A percentile compares a stretch with the other conserved stretches of the same genome.
Evolutionary conservation across 2,113 vertebrate genomes (phyloP).

Genomic region (Aldabrachelys gigantea): DNA sequence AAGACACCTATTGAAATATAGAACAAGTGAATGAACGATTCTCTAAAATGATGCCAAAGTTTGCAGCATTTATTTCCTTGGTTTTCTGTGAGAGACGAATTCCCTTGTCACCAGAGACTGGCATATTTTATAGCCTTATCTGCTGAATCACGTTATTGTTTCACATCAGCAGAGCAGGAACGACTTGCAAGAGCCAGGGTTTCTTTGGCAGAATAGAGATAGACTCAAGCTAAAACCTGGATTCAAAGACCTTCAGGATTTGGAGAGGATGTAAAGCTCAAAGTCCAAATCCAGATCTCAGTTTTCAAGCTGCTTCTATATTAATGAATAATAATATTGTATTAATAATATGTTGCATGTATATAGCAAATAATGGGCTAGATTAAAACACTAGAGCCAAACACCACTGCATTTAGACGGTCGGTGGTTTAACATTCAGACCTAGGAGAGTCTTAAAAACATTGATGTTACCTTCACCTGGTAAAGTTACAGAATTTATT

Average conservation of each 20-base stretch:
- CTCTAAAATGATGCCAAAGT: not conserved
- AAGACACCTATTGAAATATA: not conserved
- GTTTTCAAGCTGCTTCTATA: not conserved
- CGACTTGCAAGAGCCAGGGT: fast-evolving
- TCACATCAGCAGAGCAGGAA: not conserved
- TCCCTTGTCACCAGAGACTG: not conserved
- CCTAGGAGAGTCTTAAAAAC: not conserved
- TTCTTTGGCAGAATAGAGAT: not conserved
- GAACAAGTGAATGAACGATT: not conserved
- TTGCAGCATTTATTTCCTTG: conserved; percentile 27
- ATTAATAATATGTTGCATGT: not conserved
- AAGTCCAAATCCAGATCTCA: not conserved
- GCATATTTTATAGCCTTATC: not conserved
- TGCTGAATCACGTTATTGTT: not conserved
- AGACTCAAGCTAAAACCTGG: not conserved
- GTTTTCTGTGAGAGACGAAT: fast-evolving
- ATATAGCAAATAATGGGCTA: not conserved
- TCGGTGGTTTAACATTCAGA: not conserved
- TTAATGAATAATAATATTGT: not conserved
- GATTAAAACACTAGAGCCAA: not conserved
- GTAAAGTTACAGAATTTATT: not conserved
- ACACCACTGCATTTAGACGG: not conserved
- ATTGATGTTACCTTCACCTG: not conserved
- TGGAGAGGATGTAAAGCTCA: not conserved
- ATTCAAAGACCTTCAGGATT: not conserved